A percentile compares a stretch with the other conserved stretches of the same genome.
Evolutionary conservation across 2,113 vertebrate species (phyloP).

Genomic region (Zingel zingel): DNA sequence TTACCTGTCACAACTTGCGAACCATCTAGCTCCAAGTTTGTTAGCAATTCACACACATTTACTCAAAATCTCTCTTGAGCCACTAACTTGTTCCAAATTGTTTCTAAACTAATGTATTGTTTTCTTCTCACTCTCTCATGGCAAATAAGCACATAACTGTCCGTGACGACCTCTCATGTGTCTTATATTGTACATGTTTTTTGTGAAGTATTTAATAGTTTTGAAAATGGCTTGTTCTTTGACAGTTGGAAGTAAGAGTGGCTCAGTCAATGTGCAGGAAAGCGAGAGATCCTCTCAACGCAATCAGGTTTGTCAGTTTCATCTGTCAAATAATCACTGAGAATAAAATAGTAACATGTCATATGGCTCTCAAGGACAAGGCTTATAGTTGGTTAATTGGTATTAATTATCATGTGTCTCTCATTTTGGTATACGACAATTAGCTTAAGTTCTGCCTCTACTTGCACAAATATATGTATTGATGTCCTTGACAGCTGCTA

Average conservation of each 20-base stretch:
- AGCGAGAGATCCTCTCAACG: constrained; percentile 34
- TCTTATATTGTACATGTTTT: background rate
- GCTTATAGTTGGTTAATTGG: constrained; percentile 46
- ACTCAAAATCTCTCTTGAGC: background rate
- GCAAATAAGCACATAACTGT: constrained; percentile 23
- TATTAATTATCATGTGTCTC: constrained; percentile 67
- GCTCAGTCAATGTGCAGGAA: constrained; percentile 38
- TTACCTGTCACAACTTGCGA: constrained; percentile 54
- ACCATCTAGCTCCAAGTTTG: constrained; percentile 46
- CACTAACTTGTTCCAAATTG: no score
- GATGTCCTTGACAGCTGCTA: constrained; percentile 51
- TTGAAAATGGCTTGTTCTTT: constrained; percentile 38
- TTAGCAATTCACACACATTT: background rate
- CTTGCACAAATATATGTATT: constrained; percentile 58
- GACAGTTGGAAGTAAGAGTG: constrained; percentile 48
- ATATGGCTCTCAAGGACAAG: constrained; percentile 11
- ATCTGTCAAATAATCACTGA: constrained; percentile 48
- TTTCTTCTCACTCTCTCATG: background rate
- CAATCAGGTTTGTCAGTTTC: constrained; percentile 59
- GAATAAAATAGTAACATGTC: constrained; percentile 39
- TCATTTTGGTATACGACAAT: constrained; percentile 47
- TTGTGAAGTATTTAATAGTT: constrained; percentile 11
- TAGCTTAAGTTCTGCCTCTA: constrained; percentile 39
- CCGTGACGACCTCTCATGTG: background rate
- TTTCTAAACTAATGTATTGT: background rate